phyloP scores from a whole-genome alignment of 64 coral and sea anemone genomes.

The Pocillopora verrucosa region DNA sequence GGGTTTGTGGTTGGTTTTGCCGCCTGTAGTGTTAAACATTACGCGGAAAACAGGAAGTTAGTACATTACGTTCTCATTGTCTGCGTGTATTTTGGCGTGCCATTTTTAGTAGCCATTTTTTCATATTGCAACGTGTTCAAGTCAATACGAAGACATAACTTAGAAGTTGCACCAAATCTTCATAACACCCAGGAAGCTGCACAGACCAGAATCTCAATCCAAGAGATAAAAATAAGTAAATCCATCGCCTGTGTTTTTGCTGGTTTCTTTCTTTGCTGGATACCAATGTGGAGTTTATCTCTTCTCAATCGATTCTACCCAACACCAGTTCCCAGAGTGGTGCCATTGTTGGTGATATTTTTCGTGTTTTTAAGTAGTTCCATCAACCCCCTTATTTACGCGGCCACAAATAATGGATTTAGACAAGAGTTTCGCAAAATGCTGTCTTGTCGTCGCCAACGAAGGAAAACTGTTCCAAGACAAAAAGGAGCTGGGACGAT shows the following conservation, averaged over 20 bases:
- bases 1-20: conserved; percentile 16
- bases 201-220: neutral
- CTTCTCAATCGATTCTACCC: neutral
- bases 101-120: conserved; percentile 1
- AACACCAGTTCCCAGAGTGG: neutral
- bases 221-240: conserved; percentile 24
- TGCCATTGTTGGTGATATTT: neutral
- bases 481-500: neutral
- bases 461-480: neutral
- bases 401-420: conserved; percentile 4
- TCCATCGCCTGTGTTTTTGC: neutral
- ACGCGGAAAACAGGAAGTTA: neutral
- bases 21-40: conserved; percentile 7
- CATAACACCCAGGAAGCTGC: neutral
- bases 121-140: conserved; percentile 11
- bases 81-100: neutral
- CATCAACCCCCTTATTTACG: conserved; percentile 28
- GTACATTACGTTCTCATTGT: conserved; percentile 18
- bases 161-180: neutral
- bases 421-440: conserved; percentile 16
- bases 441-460: neutral
- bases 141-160: neutral
- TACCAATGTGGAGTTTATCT: conserved; percentile 15
- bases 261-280: conserved; percentile 1
- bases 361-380: conserved; percentile 18